Conservation (phyloP, 1,140 invertebrate species). For the Bombus difficillimus region DNA sequence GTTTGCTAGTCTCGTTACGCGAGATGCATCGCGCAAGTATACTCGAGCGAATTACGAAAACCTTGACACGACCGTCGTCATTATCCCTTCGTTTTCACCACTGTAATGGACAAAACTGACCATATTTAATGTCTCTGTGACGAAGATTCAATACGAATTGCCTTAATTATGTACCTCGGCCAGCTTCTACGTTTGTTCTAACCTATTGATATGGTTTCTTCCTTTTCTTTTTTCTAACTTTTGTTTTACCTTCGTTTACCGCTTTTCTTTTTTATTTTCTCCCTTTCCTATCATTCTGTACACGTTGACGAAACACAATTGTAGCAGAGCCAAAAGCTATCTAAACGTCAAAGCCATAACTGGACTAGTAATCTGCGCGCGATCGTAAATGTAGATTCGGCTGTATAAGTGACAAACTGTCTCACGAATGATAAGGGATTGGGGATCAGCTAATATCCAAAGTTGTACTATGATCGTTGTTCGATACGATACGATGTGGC, state of each 20-base stretch:
- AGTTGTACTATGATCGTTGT: slow-evolving; percentile 24
- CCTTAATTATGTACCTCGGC: too few relatives aligned
- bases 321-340: slow-evolving; percentile 18
- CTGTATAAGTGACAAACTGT: slow-evolving; percentile 57
- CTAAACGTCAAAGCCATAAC: slow-evolving; percentile 53
- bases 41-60: slow-evolving; percentile 9
- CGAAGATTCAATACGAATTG: too few relatives aligned
- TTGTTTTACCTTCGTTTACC: too few relatives aligned
- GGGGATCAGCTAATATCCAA: slow-evolving; percentile 40
- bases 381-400: slow-evolving; percentile 31
- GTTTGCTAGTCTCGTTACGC: slow-evolving; percentile 31
- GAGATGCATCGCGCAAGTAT: neutral
- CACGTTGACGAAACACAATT: neutral
- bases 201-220: too few relatives aligned
- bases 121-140: too few relatives aligned
- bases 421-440: slow-evolving; percentile 41
- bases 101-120: too few relatives aligned
- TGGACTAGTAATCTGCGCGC: slow-evolving; percentile 28
- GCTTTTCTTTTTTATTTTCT: neutral
- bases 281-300: neutral
- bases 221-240: too few relatives aligned
- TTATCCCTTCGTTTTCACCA: neutral
- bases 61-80: neutral
- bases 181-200: too few relatives aligned
- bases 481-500: slow-evolving; percentile 14